A percentile compares a stretch with the other conserved stretches of the same genome.
These are phyloP conservation scores for Ypsolopha sequella DNA, from an alignment of 2,888 invertebrate genomes.

Conservation along the genomic window DNA sequence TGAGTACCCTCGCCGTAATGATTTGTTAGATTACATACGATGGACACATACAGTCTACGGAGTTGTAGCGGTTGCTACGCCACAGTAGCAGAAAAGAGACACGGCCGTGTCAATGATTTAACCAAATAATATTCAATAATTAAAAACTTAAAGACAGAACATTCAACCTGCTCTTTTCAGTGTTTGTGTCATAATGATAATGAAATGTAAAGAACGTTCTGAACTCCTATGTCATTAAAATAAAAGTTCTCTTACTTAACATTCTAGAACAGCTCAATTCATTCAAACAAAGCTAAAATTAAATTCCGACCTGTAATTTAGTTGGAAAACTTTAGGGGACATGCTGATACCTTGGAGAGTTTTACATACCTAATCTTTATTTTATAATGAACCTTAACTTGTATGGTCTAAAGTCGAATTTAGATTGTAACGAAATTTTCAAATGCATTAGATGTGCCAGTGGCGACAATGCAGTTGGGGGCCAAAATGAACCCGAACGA, in stretches of 20 bases:
- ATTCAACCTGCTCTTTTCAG: too few relatives aligned
- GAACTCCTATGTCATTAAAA: conserved; percentile 10
- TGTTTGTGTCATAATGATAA: too few relatives aligned
- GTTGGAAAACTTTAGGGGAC: neutral
- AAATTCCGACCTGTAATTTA: neutral
- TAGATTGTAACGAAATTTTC: neutral
- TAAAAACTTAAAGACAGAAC: too few relatives aligned
- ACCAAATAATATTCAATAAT: too few relatives aligned
- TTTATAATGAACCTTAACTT: too few relatives aligned
- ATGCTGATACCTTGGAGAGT: neutral
- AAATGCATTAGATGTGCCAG: conserved; percentile 42
- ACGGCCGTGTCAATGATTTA: too few relatives aligned
- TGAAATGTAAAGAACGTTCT: conserved; percentile 2
- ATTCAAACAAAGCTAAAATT: neutral
- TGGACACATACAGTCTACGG: too few relatives aligned
- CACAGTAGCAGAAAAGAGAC: too few relatives aligned
- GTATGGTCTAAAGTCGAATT: neutral
- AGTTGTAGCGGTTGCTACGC: too few relatives aligned
- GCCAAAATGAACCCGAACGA: conserved; percentile 62
- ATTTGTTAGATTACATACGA: too few relatives aligned
- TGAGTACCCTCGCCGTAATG: too few relatives aligned
- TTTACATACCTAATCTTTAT: neutral
- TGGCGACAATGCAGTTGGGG: conserved; percentile 51
- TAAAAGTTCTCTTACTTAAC: conserved; percentile 4
- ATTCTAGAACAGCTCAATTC: neutral